phyloP scores from a whole-genome alignment of 2,888 invertebrate genomes.

The Dasypogon diadema region DNA sequence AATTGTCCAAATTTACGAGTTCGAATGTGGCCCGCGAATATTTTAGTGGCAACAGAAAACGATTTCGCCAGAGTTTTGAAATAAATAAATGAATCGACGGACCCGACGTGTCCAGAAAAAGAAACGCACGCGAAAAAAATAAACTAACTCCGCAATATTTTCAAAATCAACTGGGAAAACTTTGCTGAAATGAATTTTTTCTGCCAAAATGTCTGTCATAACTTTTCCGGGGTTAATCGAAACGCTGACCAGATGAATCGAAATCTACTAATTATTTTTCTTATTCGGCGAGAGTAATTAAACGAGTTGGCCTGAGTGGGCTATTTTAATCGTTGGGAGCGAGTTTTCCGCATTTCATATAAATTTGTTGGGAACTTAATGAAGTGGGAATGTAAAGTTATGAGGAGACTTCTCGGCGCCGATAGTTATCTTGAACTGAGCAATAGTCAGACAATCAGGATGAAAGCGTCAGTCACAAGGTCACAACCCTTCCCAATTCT shows the following conservation, averaged over 20 bases:
- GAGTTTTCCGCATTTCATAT: background rate
- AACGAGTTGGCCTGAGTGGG: background rate
- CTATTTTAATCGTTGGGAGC: background rate
- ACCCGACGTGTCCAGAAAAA: background rate
- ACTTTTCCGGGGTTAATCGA: slow-evolving; percentile 16
- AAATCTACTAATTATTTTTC: background rate
- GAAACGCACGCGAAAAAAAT: background rate
- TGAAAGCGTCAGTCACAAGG: no score
- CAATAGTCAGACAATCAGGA: no score
- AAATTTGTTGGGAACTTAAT: no score
- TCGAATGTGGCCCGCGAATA: slow-evolving; percentile 1
- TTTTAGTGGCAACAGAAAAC: background rate
- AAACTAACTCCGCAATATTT: slow-evolving; percentile 4
- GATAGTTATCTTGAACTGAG: no score
- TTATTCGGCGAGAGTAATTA: background rate
- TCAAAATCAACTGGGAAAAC: background rate
- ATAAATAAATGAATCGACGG: slow-evolving; percentile 2
- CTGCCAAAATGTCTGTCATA: slow-evolving; percentile 27
- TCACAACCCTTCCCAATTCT: no score
- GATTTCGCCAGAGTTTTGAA: background rate
- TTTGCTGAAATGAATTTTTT: background rate
- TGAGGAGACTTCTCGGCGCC: no score
- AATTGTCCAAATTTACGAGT: slow-evolving; percentile 38
- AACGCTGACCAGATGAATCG: background rate
- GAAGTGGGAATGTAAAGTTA: no score